These are phyloP conservation scores for Nephotettix cincticeps DNA, from an alignment of 1,140 invertebrate genomes.

Conservation along the genomic window DNA sequence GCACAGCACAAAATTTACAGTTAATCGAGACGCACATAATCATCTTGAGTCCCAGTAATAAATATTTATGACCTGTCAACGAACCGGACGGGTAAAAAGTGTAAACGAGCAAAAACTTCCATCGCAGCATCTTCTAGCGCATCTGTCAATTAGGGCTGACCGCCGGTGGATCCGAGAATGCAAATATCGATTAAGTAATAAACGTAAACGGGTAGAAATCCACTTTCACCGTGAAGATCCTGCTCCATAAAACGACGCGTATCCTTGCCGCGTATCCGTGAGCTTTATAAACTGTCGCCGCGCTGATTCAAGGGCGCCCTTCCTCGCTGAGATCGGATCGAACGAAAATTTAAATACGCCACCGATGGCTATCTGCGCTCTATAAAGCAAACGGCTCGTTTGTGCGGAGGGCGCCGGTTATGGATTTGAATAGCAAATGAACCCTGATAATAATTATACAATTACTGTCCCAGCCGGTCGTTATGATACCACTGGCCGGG, in stretches of 20 bases:
- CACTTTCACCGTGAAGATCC: slow-evolving; percentile 15
- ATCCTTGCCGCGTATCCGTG: neutral
- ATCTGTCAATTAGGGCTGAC: too few relatives aligned
- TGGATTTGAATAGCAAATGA: slow-evolving; percentile 22
- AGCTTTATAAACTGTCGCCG: neutral
- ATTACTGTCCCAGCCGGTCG: neutral
- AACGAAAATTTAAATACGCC: slow-evolving; percentile 12
- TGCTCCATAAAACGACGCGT: slow-evolving; percentile 10
- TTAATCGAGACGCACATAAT: too few relatives aligned
- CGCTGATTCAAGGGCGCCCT: neutral
- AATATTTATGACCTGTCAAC: too few relatives aligned
- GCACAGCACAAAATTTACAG: too few relatives aligned
- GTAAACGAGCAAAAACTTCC: too few relatives aligned
- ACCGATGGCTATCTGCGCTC: neutral
- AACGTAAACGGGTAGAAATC: slow-evolving; percentile 3
- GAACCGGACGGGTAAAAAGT: too few relatives aligned
- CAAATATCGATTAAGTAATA: slow-evolving; percentile 20
- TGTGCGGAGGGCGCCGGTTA: slow-evolving; percentile 4
- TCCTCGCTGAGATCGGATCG: neutral
- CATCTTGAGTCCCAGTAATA: too few relatives aligned
- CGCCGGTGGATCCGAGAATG: neutral
- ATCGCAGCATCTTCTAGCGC: too few relatives aligned
- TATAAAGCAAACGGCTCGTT: slow-evolving; percentile 14
- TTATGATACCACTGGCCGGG: neutral
- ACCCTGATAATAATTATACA: slow-evolving; percentile 21